Percentiles rank a stretch among this genome's conserved stretches.
Conservation (phyloP, 2,797 vertebrate species). For the Spea hammondii region DNA sequence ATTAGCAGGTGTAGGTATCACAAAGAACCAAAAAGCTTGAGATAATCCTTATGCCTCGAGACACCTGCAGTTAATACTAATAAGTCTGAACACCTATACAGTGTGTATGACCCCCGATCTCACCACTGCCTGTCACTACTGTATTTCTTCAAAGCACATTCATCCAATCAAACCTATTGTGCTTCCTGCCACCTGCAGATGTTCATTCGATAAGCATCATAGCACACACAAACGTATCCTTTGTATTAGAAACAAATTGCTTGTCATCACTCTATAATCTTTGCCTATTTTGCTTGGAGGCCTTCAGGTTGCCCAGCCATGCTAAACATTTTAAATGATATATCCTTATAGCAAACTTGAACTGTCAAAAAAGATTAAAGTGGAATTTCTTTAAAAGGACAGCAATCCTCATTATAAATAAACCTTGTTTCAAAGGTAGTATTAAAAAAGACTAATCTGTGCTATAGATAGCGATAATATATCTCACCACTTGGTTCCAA, state of each 20-base stretch:
- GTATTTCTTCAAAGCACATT: slow-evolving; percentile 30
- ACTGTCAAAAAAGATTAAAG: no score
- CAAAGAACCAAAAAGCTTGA: slow-evolving; percentile 26
- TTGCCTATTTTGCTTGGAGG: slow-evolving; percentile 13
- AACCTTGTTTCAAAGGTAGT: no score
- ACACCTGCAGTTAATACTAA: slow-evolving; percentile 41
- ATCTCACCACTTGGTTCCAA: no score
- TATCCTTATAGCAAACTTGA: no score
- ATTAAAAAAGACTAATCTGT: no score
- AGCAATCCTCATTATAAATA: no score
- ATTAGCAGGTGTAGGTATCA: slow-evolving; percentile 30
- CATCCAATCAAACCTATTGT: slow-evolving; percentile 37
- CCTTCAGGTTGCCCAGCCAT: no score
- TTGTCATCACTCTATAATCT: slow-evolving; percentile 19
- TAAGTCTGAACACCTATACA: slow-evolving; percentile 35
- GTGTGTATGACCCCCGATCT: slow-evolving; percentile 36
- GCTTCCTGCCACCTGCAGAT: slow-evolving; percentile 20
- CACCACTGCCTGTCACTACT: slow-evolving; percentile 20
- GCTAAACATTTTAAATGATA: no score
- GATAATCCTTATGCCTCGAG: slow-evolving; percentile 15
- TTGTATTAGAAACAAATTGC: slow-evolving; percentile 34
- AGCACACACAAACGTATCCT: background rate
- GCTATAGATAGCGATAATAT: no score
- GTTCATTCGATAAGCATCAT: slow-evolving; percentile 16
- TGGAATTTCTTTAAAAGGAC: no score